Evolutionary conservation across 92 coral and sea anemone species (phyloP), one percentile per base, ranked within the genome.

Genomic region (Phenganax stokvisi): DNA sequence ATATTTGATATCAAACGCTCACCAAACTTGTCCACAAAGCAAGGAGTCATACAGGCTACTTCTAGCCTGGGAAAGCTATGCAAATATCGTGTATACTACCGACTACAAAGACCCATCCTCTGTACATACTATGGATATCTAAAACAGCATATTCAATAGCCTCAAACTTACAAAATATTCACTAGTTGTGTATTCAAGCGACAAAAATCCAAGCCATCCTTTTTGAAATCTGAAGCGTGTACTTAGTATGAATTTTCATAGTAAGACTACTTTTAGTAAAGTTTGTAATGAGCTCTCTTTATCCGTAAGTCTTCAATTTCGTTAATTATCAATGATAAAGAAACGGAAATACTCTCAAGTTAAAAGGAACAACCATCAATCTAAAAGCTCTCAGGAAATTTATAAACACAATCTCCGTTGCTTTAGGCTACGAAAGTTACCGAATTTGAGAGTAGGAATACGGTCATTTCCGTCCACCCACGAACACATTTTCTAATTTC

Each of bases 401-500:
- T 68, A 68, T 68, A 68, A 68, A 68, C 73, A 68, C 29, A 12
- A 68, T 68, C 16, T 51, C 25, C 25, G 15, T 68, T 68, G 73
- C 73, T 53, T 30, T 1, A 37, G 73, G 73, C 73, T 10, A 68
- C 73, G 73, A 52, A 68, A 28, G 20, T 68, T 30, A 20, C 5
- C 73, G 73, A 68, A 7, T 64, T 31, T 7, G 70, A 64, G 20
- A 31, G 70, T 30, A 68, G 27, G 1, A n/a, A 6, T 0, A 20
- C 73, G 73, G 29, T 68, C 16, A 10, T 30, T 37, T 30, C 54
- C 73, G 53, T 51, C 10, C 37, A 68, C 13, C 29, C 47, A 30
- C 73, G 73, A 68, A 6, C 53, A 68, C 44, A 71, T 81, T 56
- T 25, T 54, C 47, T 63, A 54, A 84, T 76, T 76, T 60, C 60